Evolutionary conservation across 2,113 vertebrate genomes (phyloP).

Genomic region (Tragelaphus strepsiceros): DNA sequence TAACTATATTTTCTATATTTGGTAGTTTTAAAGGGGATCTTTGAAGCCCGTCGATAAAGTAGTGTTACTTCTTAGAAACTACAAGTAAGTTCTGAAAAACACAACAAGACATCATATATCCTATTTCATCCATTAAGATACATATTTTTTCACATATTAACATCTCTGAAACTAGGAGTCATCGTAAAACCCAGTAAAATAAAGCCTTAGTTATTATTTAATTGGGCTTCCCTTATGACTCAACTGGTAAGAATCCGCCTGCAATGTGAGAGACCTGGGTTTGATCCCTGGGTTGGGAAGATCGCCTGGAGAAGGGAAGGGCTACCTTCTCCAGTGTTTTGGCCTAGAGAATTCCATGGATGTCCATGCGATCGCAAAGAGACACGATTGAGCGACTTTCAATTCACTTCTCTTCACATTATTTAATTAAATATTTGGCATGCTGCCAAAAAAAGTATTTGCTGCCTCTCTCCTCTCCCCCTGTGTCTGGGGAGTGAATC

Average conservation of each 20-base stretch:
- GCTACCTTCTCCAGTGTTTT: not conserved
- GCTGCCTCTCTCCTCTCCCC: not conserved
- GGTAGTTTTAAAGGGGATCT: not conserved
- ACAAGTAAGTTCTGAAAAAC: not conserved
- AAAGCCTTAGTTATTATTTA: not conserved
- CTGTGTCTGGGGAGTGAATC: not conserved
- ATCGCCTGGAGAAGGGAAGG: not conserved
- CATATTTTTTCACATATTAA: not conserved
- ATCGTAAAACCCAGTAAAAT: not conserved
- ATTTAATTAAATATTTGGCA: not conserved
- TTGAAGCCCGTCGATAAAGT: not conserved
- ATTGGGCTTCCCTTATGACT: not conserved
- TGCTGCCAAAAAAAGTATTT: not conserved
- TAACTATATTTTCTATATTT: not conserved
- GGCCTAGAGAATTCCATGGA: not conserved
- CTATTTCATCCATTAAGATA: not conserved
- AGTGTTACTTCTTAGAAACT: not conserved
- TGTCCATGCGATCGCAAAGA: not conserved
- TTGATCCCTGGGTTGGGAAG: not conserved
- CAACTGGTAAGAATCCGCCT: not conserved
- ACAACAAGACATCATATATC: not conserved
- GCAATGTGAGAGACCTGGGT: not conserved
- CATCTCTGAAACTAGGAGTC: not conserved
- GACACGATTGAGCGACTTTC: accelerated
- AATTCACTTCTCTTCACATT: not conserved